Evolutionary conservation across 2,888 invertebrate species (phyloP).

Genomic region (Chymomyza caudatula): DNA sequence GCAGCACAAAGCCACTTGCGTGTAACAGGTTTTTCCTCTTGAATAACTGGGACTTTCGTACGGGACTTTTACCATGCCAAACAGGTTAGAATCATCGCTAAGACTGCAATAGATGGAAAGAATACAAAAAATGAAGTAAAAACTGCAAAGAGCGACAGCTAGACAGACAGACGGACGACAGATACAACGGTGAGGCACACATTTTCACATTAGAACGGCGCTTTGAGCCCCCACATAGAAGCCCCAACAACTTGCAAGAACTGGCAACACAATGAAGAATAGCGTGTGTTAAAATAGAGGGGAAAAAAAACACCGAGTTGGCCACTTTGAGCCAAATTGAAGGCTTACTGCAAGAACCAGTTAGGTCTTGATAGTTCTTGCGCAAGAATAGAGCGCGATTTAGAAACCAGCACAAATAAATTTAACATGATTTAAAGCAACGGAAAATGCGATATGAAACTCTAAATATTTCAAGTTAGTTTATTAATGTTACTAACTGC

Average conservation of each 20-base stretch:
- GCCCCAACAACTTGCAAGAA: neutral
- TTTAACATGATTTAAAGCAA: conserved; percentile 69
- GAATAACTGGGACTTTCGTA: conserved; percentile 78
- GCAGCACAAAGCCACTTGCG: conserved; percentile 59
- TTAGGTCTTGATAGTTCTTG: conserved; percentile 60
- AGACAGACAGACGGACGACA: neutral
- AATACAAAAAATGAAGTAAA: conserved; percentile 55
- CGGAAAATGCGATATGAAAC: conserved; percentile 54
- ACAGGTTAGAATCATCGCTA: conserved; percentile 11
- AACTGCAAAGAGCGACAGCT: conserved; percentile 10
- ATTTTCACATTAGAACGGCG: conserved; percentile 68
- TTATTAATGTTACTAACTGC: conserved; percentile 56
- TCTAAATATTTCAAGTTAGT: neutral
- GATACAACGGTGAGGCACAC: conserved; percentile 71
- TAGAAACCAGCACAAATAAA: conserved; percentile 55
- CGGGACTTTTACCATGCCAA: conserved; percentile 74
- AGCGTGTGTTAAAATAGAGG: neutral
- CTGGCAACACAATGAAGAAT: neutral
- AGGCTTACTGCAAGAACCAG: conserved; percentile 63
- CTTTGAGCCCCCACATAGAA: conserved; percentile 26
- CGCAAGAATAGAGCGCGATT: conserved; percentile 36
- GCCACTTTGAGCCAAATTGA: conserved; percentile 33
- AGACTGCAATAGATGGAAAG: conserved; percentile 17
- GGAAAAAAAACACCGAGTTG: neutral
- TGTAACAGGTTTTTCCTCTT: conserved; percentile 75